Conservation (phyloP, 2,797 vertebrate species). For the Sandelia bainsii region DNA sequence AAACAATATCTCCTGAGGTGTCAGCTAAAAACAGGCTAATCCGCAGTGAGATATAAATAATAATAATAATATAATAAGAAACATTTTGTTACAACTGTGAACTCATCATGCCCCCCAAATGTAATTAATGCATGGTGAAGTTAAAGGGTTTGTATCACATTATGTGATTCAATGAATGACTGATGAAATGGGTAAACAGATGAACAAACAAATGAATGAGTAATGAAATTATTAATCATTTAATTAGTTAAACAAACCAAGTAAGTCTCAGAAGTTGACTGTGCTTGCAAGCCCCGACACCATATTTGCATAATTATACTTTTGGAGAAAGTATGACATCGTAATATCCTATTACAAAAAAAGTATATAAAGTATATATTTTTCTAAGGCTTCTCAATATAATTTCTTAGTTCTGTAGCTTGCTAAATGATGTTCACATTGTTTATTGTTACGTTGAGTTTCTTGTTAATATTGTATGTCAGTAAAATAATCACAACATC, state of each 20-base stretch:
- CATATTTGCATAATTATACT: constrained; percentile 62
- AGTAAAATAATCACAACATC: too few relatives aligned
- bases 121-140: constrained; percentile 57
- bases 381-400: not conserved
- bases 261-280: constrained; percentile 46
- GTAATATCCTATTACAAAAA: too few relatives aligned
- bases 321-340: constrained; percentile 17
- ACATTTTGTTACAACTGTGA: constrained; percentile 8
- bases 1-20: not conserved
- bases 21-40: not conserved
- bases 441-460: too few relatives aligned
- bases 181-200: constrained; percentile 68
- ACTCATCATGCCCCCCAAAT: constrained; percentile 28
- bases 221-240: constrained; percentile 74
- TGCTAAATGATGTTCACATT: not conserved
- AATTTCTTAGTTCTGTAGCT: too few relatives aligned
- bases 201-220: constrained; percentile 72
- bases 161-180: constrained; percentile 70
- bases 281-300: constrained; percentile 53
- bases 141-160: constrained; percentile 65
- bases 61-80: constrained; percentile 3
- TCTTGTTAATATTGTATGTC: too few relatives aligned
- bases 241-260: constrained; percentile 72
- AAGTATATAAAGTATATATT: constrained; percentile 4
- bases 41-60: not conserved